Evolutionary conservation across 2,113 vertebrate genomes (phyloP), one percentile per base, ranked within the genome.

Genomic region (Strix uralensis): DNA sequence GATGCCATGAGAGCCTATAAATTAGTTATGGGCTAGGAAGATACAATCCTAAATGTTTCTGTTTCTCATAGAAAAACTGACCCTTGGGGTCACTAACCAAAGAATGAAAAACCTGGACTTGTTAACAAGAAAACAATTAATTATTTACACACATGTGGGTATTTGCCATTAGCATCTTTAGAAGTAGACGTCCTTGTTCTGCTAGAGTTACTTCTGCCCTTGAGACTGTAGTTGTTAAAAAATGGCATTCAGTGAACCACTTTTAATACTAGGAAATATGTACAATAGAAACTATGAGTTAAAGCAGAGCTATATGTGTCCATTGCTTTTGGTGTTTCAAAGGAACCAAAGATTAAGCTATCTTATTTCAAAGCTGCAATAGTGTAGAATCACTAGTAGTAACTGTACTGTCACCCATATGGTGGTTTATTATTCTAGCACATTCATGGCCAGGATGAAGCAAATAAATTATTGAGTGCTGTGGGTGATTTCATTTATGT

Each of bases 11-110:
- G 82, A 93, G 63, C 83, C 91, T 96, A 96, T 98, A 97, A 98
- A 98, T 98, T 98, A 98, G 86, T 98, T 93, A 98, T 95, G 88
- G 95, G 58, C 81, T 88, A 91, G 92, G 86, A 97, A 97, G 97
- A 96, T 93, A 87, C 72, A 96, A 90, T 86, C 81, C 85, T 91
- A 93, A 97, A 96, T 90, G 40, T 97, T 96, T 91, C 81, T 84
- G 6, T 95, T 96, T 98, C 94, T 96, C 61, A 46, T 65, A 92
- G 81, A 94, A 90, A 94, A 85, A 21, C 59, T 95, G 86, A 95
- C 88, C 96, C 86, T 89, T 91, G 84, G 83, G 93, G 90, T 98
- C 62, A 26, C 91, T 66, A 91, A 88, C 62, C 58, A 92, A 91
- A 94, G 93, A 97, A 94, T 59, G 65, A 94, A 89, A 97, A 97